Percentiles rank a stretch among this genome's conserved stretches.
Conservation (phyloP, 2,113 vertebrate genomes). For the Pagrus major region DNA sequence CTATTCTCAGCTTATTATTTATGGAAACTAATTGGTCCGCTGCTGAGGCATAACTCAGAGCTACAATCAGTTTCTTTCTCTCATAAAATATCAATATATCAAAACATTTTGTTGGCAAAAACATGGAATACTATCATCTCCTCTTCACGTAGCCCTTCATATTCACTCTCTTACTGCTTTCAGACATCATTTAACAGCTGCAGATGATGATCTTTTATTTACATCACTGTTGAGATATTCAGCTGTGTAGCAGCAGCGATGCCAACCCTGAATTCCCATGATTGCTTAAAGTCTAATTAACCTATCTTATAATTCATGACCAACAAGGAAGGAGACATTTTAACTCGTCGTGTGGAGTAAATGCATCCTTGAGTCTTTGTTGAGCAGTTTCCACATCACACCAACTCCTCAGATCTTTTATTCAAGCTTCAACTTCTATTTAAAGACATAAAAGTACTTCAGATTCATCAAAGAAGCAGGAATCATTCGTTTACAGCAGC, state of each 20-base stretch:
- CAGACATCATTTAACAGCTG: neutral
- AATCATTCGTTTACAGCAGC: neutral
- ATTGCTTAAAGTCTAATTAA: slow-evolving; percentile 28
- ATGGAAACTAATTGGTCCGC: neutral
- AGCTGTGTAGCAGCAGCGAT: neutral
- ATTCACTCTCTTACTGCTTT: neutral
- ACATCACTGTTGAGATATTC: neutral
- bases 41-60: neutral
- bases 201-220: neutral
- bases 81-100: neutral
- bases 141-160: neutral
- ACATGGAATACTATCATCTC: neutral
- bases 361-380: neutral
- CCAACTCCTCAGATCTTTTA: neutral
- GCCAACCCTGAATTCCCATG: neutral
- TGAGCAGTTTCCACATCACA: neutral
- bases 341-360: neutral
- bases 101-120: neutral
- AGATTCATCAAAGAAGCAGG: neutral
- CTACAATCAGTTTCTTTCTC: neutral
- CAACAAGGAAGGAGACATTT: neutral
- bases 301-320: slow-evolving; percentile 33
- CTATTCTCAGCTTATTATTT: neutral
- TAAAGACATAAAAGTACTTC: slow-evolving; percentile 6
- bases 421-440: neutral